These are phyloP conservation scores for Dromiciops gliroides DNA, from an alignment of 2,113 vertebrate genomes.

Conservation along the genomic window DNA sequence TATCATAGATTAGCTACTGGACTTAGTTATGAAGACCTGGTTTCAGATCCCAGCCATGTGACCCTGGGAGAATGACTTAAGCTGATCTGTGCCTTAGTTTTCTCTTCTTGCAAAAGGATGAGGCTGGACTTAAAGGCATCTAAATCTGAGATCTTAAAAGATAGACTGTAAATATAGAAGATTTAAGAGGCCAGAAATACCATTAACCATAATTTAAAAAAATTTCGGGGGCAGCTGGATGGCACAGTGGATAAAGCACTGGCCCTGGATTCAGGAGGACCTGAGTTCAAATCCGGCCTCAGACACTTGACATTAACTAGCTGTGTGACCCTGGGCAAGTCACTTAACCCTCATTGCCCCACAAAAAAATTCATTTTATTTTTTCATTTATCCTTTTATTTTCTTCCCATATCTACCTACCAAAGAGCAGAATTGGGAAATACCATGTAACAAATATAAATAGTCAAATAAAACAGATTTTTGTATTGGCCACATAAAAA, in stretches of 20 bases:
- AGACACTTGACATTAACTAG: no score
- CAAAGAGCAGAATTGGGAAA: not conserved
- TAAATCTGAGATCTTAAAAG: not conserved
- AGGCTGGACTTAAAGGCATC: not conserved
- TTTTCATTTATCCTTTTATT: not conserved
- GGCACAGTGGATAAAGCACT: no score
- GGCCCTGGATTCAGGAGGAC: no score
- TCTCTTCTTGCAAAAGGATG: not conserved
- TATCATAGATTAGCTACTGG: not conserved
- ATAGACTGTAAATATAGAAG: not conserved
- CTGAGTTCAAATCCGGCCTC: no score
- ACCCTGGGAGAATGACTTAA: no score
- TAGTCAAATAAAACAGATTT: not conserved
- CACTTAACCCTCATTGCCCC: no score
- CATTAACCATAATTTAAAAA: no score
- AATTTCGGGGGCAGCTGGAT: no score
- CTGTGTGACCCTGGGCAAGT: no score
- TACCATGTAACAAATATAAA: not conserved
- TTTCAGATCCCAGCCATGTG: not conserved
- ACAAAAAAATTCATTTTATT: not conserved
- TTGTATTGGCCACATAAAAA: not conserved
- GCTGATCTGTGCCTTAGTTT: not conserved
- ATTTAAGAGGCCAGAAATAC: not conserved
- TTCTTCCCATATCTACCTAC: not conserved
- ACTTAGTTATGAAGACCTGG: not conserved